These are phyloP conservation scores for Hormaphis cornu DNA, from an alignment of 1,140 invertebrate genomes.

Conservation along the genomic window DNA sequence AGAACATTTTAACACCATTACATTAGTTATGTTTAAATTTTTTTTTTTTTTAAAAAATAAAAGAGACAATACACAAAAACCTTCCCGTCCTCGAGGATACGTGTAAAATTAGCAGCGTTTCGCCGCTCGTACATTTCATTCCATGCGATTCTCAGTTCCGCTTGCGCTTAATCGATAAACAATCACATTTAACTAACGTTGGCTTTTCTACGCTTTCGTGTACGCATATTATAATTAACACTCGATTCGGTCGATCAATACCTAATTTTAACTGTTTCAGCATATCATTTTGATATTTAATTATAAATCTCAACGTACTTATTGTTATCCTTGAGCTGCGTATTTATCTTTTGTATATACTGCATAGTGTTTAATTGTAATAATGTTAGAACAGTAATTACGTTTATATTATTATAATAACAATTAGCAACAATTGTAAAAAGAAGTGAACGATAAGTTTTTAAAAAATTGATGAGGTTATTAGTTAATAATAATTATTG, in stretches of 20 bases:
- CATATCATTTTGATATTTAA: conserved; percentile 16
- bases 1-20: background rate
- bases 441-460: background rate
- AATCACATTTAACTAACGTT: conserved; percentile 1
- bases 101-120: background rate
- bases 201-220: conserved; percentile 25
- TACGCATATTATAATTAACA: background rate
- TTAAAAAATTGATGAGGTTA: background rate
- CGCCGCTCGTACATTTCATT: background rate
- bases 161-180: conserved; percentile 12
- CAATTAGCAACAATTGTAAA: conserved; percentile 11
- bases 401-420: no score
- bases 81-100: conserved; percentile 20
- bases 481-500: no score
- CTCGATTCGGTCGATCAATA: background rate
- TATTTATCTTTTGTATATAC: conserved; percentile 27
- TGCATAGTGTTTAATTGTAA: conserved; percentile 1
- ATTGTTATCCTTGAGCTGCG: conserved; percentile 8
- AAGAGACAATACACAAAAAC: conserved; percentile 21
- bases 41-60: conserved; percentile 1
- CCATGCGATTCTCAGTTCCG: background rate
- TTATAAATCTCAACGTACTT: background rate
- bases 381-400: no score
- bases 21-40: background rate
- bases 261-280: conserved; percentile 2